Base-by-base conservation (phyloP, 2,113 vertebrate genomes). In the Gambusia affinis region DNA sequence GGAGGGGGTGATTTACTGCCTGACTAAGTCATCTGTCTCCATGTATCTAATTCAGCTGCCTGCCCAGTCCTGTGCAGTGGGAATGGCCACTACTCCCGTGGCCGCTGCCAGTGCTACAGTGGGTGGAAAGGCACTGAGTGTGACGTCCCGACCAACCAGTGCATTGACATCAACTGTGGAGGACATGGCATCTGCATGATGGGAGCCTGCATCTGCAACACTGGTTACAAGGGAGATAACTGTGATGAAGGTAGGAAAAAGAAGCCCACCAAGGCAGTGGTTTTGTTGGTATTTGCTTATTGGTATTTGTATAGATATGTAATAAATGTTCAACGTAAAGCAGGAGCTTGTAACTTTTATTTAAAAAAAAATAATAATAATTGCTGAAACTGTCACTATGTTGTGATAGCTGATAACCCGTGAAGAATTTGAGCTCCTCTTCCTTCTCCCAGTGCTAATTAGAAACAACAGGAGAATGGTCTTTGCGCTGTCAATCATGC, bases 71-170 rank as follows among this genome's bases (percentile, higher is more conserved):
- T 99, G 86, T 99, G 98, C 75, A 99, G 97, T 4, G 97, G 97
- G 19, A 99, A 99, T 0, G 98, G 98, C 17, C 98, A 99, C 88
- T 99, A 99, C 88, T 97, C 97, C 80, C 97, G 96, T 51, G 98
- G 98, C 65, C 97, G 97, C 86, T 99, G 98, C 92, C 95, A 98
- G 70, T 99, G 98, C 76, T 98, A 97, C 94, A 99, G 98, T 0
- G 98, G 98, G 62, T 99, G 98, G 98, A 99, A 99, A 91, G 97
- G 97, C 72, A 97, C 97, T 0, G 98, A 99, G 89, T 99, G 98
- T 2, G 98, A 99, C 0, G 96, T 99, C 69, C 97, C 97, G 1
- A 87, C 92, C 27, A 97, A 95, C 68, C 97, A 99, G 92, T 99
- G 98, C 81, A 92, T 98, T 7, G 97, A 99, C 92, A 95, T 97